Evolutionary conservation across 2,797 vertebrate genomes (phyloP).

Genomic region (Lepus oiostolus): DNA sequence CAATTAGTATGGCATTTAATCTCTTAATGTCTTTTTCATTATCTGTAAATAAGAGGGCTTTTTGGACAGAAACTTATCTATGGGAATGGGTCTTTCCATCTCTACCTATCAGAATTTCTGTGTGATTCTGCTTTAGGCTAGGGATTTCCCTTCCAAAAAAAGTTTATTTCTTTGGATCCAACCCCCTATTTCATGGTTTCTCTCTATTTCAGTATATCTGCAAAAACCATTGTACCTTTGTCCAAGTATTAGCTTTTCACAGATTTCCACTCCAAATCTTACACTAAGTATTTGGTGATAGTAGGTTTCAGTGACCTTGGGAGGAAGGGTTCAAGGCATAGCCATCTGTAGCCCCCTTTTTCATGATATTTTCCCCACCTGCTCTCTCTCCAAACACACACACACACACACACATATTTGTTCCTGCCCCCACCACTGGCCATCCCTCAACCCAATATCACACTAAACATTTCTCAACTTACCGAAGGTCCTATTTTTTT

Average conservation of each 20-base stretch:
- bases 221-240: background rate
- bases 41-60: background rate
- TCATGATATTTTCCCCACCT: background rate
- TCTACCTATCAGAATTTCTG: background rate
- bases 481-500: background rate
- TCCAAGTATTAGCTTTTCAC: slow-evolving; percentile 6
- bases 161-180: background rate
- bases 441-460: background rate
- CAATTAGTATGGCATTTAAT: background rate
- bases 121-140: background rate
- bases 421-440: rapidly evolving
- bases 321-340: background rate
- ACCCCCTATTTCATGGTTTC: background rate
- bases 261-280: background rate
- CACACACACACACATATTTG: background rate
- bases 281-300: background rate
- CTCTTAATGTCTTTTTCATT: slow-evolving; percentile 7
- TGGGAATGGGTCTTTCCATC: background rate
- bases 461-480: background rate
- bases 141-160: background rate
- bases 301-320: background rate
- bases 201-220: background rate
- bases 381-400: background rate
- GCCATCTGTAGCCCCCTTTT: background rate
- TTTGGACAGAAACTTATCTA: background rate